Conservation (phyloP, 2,113 vertebrate genomes). For the Festucalex cinctus region DNA sequence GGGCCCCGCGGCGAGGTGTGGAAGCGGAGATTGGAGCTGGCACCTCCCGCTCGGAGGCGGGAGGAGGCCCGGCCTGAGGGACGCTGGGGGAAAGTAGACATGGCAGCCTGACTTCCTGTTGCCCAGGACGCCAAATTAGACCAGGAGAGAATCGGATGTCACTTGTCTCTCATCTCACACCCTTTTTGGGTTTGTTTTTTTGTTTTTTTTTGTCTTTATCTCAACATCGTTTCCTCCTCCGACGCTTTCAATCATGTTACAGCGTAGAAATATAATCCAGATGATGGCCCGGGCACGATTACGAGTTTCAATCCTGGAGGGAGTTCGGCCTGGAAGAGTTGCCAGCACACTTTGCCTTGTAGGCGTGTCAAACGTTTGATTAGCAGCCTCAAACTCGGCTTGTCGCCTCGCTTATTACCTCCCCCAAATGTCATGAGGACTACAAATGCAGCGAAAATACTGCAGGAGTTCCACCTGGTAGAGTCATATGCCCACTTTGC, state of each 20-base stretch:
- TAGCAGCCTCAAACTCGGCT: background rate
- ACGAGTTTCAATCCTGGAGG: background rate
- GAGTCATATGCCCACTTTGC: too few relatives aligned
- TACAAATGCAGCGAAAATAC: too few relatives aligned
- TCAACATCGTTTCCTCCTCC: constrained; percentile 23
- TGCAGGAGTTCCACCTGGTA: too few relatives aligned
- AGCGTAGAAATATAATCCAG: constrained; percentile 81
- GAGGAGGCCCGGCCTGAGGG: constrained; percentile 73
- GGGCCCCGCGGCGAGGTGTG: background rate
- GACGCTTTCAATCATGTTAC: constrained; percentile 12
- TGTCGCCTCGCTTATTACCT: too few relatives aligned
- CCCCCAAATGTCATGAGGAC: too few relatives aligned
- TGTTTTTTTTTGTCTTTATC: constrained; percentile 23
- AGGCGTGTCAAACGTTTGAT: background rate
- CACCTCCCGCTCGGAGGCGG: constrained; percentile 73
- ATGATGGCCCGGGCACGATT: constrained; percentile 59
- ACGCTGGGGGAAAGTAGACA: constrained; percentile 82
- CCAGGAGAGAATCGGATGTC: constrained; percentile 26
- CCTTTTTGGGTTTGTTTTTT: constrained; percentile 35
- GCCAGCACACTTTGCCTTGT: background rate
- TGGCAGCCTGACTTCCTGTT: constrained; percentile 86
- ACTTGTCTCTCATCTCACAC: background rate
- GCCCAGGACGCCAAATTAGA: constrained; percentile 81
- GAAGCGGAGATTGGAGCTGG: constrained; percentile 82
- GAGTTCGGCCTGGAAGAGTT: constrained; percentile 18